A percentile compares a stretch with the other conserved stretches of the same genome.
These are phyloP conservation scores for Notospermus geniculatus DNA, from an alignment of 1,140 invertebrate genomes.

Conservation along the genomic window DNA sequence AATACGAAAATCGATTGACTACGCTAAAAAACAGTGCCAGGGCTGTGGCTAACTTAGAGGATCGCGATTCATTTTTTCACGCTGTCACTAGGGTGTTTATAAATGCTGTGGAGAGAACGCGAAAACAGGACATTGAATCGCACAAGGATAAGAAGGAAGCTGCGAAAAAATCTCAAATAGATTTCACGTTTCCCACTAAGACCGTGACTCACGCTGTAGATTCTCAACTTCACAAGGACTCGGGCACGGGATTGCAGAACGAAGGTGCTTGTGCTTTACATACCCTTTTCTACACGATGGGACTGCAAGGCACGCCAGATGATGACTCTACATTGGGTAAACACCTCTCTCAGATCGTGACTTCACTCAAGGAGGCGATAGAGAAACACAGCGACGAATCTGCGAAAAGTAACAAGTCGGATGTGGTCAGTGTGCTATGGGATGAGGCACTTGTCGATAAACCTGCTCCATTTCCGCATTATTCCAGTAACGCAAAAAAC, in stretches of 20 bases:
- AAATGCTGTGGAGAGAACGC: not conserved
- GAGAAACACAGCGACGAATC: not conserved
- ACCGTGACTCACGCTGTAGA: not conserved
- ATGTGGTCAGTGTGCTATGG: conserved; percentile 5
- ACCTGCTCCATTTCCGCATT: conserved; percentile 8
- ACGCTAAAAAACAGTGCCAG: conserved; percentile 2
- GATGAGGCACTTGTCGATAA: conserved; percentile 1
- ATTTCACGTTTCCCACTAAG: conserved; percentile 2
- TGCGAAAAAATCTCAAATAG: conserved; percentile 3
- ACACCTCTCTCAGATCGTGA: not conserved
- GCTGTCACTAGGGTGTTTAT: conserved; percentile 8
- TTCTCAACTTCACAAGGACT: conserved; percentile 5
- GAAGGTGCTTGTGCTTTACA: conserved; percentile 5
- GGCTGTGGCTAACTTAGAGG: conserved; percentile 4
- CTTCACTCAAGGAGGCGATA: not conserved
- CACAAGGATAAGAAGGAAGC: conserved; percentile 7
- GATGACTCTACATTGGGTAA: conserved; percentile 5
- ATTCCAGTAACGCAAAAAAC: conserved; percentile 10
- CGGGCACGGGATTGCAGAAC: not conserved
- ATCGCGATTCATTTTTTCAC: conserved; percentile 9
- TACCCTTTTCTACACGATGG: conserved; percentile 6
- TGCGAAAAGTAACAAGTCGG: conserved; percentile 9
- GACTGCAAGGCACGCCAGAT: not conserved
- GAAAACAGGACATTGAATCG: not conserved
- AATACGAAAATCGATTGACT: not conserved